Evolutionary conservation across 1,140 invertebrate genomes (phyloP), one percentile per base, ranked within the genome.

Genomic region (Teleopsis dalmanni): DNA sequence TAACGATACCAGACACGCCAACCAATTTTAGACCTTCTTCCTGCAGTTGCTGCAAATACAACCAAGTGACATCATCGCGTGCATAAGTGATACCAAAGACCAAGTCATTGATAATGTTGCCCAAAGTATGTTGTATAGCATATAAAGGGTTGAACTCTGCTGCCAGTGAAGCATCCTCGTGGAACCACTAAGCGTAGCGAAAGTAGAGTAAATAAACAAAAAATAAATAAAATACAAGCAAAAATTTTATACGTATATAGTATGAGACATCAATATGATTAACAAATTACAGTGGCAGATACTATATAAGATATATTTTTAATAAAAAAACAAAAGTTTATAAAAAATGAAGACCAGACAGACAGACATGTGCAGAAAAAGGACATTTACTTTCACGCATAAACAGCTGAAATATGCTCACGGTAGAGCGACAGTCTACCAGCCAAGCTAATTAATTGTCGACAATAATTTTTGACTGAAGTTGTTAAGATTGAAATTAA

Each of bases 11-110:
- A 9, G 87, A 81, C 8, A 91, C 78, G 0, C 87, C 86, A 52
- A 91, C 84, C 48, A 82, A 74, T 60, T 88, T 84, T 21, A 82
- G 78, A 1, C 87, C 87, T 61, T 87, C 82, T 62, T 90, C 86
- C 64, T 90, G 84, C 16, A 87, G 65, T 48, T 81, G 62, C 54
- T 82, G 76, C 36, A 91, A 66, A 78, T 82, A 88, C 22, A 71
- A 73, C 87, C 88, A 91, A 11, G 78, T 78, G 45, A 76, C 71
- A 57, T 91, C 83, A 23, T 84, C 70, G 46, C 80, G 75, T 1
- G 75, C 59, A 59, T 81, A 91, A 48, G 76, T 76, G 48, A 75
- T 76, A 0, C 88, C 89, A 57, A 90, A 88, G 3, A 90, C 81
- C 27, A 91, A 62, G 36, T 80, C 74, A 60, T 87, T 87, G 35